Conservation (phyloP, 1,140 invertebrate species). For the Eurytemora carolleeae region DNA sequence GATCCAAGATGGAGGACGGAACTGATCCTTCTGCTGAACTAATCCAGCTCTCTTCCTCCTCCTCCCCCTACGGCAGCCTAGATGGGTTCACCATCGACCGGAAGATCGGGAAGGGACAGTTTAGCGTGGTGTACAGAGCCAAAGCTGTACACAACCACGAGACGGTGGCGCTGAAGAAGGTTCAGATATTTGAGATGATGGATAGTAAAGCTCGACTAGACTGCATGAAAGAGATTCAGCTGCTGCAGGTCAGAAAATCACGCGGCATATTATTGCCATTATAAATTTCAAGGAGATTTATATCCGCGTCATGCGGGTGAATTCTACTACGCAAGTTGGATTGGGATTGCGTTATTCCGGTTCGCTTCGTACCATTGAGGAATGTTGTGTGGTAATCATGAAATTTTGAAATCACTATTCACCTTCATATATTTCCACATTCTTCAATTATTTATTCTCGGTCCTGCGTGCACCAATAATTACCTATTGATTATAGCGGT, state of each 20-base stretch:
- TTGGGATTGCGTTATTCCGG: no score
- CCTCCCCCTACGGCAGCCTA: slow-evolving; percentile 23
- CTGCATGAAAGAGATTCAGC: slow-evolving; percentile 45
- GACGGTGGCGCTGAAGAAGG: slow-evolving; percentile 41
- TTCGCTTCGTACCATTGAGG: background rate
- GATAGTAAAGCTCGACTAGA: slow-evolving; percentile 42
- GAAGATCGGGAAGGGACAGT: slow-evolving; percentile 42
- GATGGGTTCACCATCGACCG: slow-evolving; percentile 37
- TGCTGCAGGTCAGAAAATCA: slow-evolving; percentile 33
- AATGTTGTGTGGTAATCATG: background rate
- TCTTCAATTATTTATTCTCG: no score
- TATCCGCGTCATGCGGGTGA: no score
- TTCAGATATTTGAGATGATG: slow-evolving; percentile 44
- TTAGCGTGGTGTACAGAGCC: slow-evolving; percentile 40
- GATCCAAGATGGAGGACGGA: background rate
- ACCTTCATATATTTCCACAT: background rate
- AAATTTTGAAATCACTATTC: slow-evolving; percentile 4
- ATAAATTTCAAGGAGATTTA: background rate
- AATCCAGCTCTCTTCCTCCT: slow-evolving; percentile 18
- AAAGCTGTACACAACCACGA: slow-evolving; percentile 24
- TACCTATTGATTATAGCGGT: no score
- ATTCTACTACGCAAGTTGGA: no score
- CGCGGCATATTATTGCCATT: background rate
- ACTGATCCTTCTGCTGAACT: slow-evolving; percentile 17
- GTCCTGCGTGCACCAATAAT: no score